A percentile compares a stretch with the other conserved stretches of the same genome.
Conservation (phyloP, 2,113 vertebrate genomes). For the Chamaetylas fuelleborni region DNA sequence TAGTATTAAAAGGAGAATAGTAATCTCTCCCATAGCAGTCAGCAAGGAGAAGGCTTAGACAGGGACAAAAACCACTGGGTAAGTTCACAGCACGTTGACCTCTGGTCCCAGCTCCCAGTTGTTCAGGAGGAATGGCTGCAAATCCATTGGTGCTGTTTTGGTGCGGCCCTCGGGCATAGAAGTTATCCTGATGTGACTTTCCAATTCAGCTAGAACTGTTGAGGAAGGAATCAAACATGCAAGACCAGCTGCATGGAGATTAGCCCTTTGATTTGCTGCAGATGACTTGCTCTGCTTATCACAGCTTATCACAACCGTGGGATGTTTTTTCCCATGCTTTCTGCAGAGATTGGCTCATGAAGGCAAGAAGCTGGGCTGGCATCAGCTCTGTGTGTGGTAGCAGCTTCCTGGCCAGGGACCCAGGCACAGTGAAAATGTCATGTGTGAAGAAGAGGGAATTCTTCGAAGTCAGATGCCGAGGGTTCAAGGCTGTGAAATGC, state of each 20-base stretch:
- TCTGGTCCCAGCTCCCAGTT: rapidly evolving
- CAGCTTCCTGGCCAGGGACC: background rate
- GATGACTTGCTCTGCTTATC: slow-evolving; percentile 7
- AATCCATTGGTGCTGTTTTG: background rate
- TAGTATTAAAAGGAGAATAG: background rate
- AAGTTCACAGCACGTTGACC: background rate
- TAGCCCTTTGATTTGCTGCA: slow-evolving; percentile 19
- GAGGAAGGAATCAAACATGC: background rate
- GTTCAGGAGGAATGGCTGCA: rapidly evolving
- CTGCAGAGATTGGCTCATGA: background rate
- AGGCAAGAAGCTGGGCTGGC: background rate
- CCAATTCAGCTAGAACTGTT: background rate
- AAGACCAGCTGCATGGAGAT: background rate
- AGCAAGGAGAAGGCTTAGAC: background rate
- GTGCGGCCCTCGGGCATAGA: rapidly evolving
- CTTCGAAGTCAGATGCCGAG: background rate
- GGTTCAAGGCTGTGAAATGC: background rate
- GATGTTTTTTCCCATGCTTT: background rate
- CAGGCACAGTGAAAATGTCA: background rate
- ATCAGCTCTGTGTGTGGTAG: background rate
- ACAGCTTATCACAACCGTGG: background rate
- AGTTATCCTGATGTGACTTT: background rate
- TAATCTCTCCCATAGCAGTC: background rate
- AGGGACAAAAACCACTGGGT: background rate
- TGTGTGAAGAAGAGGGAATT: background rate